phyloP scores from a whole-genome alignment of 2,113 vertebrate species.

The Regulus satrapa region DNA sequence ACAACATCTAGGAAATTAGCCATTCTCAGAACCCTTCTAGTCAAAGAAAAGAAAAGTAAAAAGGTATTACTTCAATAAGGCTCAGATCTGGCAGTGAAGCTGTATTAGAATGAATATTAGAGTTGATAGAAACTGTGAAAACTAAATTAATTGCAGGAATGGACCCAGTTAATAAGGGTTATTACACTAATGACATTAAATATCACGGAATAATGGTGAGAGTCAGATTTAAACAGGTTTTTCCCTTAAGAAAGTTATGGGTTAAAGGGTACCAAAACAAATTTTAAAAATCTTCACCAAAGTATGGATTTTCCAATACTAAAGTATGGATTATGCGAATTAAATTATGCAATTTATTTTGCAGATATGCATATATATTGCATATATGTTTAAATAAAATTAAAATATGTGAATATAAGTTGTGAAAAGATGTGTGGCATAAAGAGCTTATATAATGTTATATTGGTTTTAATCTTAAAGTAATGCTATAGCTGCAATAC shows the following conservation, averaged over 20 bases:
- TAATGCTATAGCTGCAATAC: neutral
- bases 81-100: slow-evolving; percentile 5
- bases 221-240: neutral
- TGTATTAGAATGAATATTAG: neutral
- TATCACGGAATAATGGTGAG: neutral
- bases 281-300: neutral
- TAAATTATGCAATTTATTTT: neutral
- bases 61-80: slow-evolving; percentile 24
- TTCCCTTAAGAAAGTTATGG: neutral
- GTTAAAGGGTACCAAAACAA: neutral
- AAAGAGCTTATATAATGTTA: neutral
- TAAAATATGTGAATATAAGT: neutral
- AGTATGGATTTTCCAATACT: neutral
- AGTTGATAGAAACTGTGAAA: slow-evolving; percentile 26
- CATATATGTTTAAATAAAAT: neutral
- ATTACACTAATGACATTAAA: slow-evolving; percentile 18
- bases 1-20: neutral
- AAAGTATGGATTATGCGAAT: neutral
- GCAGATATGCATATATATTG: neutral
- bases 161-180: neutral
- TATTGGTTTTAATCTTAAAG: neutral
- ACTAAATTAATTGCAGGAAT: slow-evolving; percentile 16
- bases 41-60: neutral
- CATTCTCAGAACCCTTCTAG: slow-evolving; percentile 40
- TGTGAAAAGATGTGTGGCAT: neutral